Base-by-base conservation (phyloP, 2,797 vertebrate genomes). In the Carduelis carduelis region DNA sequence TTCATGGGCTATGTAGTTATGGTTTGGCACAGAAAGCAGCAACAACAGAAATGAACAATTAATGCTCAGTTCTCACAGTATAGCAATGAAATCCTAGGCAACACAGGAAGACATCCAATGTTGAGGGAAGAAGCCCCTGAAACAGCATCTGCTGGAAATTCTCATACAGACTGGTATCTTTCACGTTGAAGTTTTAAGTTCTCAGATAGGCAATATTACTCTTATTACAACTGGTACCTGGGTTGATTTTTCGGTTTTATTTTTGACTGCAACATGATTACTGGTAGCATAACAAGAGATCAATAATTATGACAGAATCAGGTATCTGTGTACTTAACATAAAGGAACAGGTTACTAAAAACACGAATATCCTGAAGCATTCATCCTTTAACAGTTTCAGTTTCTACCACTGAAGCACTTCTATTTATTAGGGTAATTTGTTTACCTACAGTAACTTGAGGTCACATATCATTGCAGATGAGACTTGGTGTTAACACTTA, bases 1-100 rank as follows among this genome's bases (percentile, higher is more conserved):
- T 6, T 71, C 0, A 3, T 2, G 1, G 57, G 37, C 39, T 71
- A 43, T 0, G 0, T 16, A 66, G 32, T 37, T 81, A 68, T 1
- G 16, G 24, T 47, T 75, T 50, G n/a, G 60, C 44, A 90, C 21
- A 88, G 69, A 66, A 94, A 90, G 39, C 16, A 70, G 47, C n/a
- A 79, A 41, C 30, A 83, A 75, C 19, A 77, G 44, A 72, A 93
- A 63, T 3, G 1, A 89, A 63, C 26, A 74, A 50, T 17, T 71
- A 70, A 75, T 19, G 27, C 34, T 56, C 53, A 59, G 28, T 37
- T 90, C 43, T 50, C 72, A 60, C 24, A 44, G 39, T 5, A 90
- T 7, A n/a, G 28, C 56, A 77, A 14, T 15, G 21, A 83, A 83
- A 77, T 2, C 1, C 69, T 13, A 65, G 8, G 23, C 44, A 82